These are phyloP conservation scores for Pomacea maculata DNA, from an alignment of 1,140 invertebrate genomes.

Conservation along the genomic window DNA sequence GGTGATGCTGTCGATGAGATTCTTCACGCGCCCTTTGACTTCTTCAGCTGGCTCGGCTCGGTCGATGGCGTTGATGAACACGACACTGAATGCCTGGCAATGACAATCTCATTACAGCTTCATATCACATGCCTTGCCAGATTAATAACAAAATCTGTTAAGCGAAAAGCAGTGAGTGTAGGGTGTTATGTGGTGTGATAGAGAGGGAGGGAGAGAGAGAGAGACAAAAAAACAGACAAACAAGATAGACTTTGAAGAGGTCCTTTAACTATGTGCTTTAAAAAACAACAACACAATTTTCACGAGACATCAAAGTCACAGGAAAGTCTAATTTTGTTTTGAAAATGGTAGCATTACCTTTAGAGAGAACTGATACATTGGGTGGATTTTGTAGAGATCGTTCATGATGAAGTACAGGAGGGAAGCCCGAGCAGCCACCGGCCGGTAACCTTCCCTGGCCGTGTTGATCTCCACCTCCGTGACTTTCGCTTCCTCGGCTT, in stretches of 20 bases:
- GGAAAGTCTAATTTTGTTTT: no score
- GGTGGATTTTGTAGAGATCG: conserved; percentile 95
- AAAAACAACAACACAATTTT: conserved; percentile 40
- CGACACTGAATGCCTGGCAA: conserved; percentile 89
- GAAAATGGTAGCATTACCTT: conserved; percentile 74
- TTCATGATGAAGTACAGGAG: conserved; percentile 97
- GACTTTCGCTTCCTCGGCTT: conserved; percentile 88
- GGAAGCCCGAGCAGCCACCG: conserved; percentile 90
- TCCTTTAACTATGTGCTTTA: no score
- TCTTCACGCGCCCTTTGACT: conserved; percentile 81
- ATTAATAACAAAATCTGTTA: no score
- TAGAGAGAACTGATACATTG: conserved; percentile 96
- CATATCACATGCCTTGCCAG: background rate
- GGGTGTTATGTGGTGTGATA: no score
- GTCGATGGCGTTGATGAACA: conserved; percentile 95
- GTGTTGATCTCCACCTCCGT: conserved; percentile 93
- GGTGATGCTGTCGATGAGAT: conserved; percentile 94
- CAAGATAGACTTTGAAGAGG: no score
- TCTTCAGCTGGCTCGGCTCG: conserved; percentile 82
- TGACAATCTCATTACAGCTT: no score
- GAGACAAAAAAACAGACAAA: no score
- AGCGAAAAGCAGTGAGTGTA: no score
- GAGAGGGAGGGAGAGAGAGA: no score
- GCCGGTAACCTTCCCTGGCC: conserved; percentile 90
- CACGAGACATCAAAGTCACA: no score